Percentiles rank a stretch among this genome's conserved stretches.
These are phyloP conservation scores for Graptemys geographica DNA, from an alignment of 2,797 vertebrate genomes.

Conservation along the genomic window DNA sequence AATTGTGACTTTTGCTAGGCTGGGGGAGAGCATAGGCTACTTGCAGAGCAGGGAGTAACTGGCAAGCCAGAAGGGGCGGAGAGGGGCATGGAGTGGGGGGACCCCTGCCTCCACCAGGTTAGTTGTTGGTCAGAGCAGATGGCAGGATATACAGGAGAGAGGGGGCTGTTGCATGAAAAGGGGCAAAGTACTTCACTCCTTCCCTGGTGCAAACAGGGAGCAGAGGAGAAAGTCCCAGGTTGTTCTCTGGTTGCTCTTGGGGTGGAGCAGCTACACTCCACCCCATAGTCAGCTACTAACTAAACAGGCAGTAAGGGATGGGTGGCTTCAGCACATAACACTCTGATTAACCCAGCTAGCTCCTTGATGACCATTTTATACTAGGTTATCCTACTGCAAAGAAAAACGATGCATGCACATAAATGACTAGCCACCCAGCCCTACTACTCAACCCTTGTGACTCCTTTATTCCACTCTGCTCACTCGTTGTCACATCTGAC, in stretches of 20 bases:
- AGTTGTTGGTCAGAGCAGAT: background rate
- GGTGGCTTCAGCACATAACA: background rate
- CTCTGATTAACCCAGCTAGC: background rate
- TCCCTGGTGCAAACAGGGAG: background rate
- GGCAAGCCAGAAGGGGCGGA: background rate
- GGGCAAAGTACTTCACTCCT: background rate
- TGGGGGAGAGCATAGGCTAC: fast-evolving
- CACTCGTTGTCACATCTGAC: background rate
- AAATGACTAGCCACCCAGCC: background rate
- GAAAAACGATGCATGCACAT: background rate
- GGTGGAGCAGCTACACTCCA: background rate
- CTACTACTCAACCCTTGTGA: background rate
- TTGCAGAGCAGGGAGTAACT: background rate
- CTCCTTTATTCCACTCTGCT: background rate
- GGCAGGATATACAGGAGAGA: background rate
- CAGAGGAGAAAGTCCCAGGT: background rate
- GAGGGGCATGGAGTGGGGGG: background rate
- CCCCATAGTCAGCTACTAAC: background rate
- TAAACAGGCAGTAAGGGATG: background rate
- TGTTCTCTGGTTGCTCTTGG: background rate
- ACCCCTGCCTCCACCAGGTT: background rate
- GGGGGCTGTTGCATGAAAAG: background rate
- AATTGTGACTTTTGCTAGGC: fast-evolving
- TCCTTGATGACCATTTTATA: background rate
- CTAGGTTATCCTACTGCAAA: background rate